Conservation (phyloP, 1,140 invertebrate genomes). For the Drosophila lacertosa region DNA sequence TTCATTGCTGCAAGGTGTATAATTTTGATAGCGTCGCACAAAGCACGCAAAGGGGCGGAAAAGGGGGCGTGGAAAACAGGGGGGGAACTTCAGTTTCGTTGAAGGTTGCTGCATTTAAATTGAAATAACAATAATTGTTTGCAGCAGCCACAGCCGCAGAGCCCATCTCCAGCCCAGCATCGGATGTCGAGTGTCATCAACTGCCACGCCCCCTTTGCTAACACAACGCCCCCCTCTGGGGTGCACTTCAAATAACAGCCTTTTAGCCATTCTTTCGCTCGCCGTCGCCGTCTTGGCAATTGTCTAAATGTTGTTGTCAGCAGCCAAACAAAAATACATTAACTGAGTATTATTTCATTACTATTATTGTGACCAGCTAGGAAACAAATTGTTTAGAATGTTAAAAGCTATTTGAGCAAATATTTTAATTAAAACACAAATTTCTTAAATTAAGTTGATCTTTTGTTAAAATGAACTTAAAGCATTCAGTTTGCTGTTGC, state of each 20-base stretch:
- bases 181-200: constrained; percentile 61
- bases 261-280: constrained; percentile 1
- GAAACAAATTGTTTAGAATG: too few species aligned
- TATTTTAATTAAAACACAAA: too few species aligned
- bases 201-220: constrained; percentile 18
- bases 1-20: constrained; percentile 70
- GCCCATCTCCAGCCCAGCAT: neutral
- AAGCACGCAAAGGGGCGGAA: constrained; percentile 24
- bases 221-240: neutral
- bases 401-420: too few species aligned
- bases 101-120: constrained; percentile 63
- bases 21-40: constrained; percentile 72
- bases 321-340: too few species aligned
- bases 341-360: neutral
- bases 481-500: too few species aligned
- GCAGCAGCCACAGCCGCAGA: constrained; percentile 48
- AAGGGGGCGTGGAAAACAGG: neutral
- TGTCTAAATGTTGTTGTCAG: too few species aligned
- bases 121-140: constrained; percentile 81
- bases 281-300: neutral
- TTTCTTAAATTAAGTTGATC: too few species aligned
- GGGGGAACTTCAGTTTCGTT: too few species aligned
- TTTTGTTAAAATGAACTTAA: too few species aligned
- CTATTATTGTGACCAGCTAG: too few species aligned
- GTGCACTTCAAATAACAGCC: constrained; percentile 1